Percentiles rank a stretch among this genome's conserved stretches.
These are phyloP conservation scores for Cassiopea andromeda DNA, from an alignment of 30 jellyfish, hydroid and myxozoan genomes.

Conservation along the genomic window DNA sequence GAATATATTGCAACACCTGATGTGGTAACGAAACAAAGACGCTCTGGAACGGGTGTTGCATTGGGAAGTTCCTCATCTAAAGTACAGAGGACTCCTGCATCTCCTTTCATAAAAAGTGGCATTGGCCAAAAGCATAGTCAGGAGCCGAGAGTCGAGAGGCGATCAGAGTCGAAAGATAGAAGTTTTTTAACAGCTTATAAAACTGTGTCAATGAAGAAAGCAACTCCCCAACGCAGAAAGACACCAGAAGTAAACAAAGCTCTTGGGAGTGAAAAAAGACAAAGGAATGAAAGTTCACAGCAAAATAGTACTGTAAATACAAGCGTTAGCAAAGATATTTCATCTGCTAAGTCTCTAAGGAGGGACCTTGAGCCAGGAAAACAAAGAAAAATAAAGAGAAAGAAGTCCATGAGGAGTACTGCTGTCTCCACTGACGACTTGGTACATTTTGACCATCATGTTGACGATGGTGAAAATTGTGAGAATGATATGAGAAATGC, in stretches of 20 bases:
- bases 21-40: no score
- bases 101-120: no score
- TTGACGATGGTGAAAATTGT: not conserved
- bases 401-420: not conserved
- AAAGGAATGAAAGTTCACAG: not conserved
- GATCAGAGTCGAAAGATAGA: no score
- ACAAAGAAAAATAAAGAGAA: not conserved
- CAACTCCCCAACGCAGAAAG: not conserved
- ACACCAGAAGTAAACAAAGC: not conserved
- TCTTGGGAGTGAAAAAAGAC: not conserved
- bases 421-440: slow-evolving; percentile 7
- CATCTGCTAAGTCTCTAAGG: not conserved
- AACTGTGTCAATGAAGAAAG: no score
- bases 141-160: no score
- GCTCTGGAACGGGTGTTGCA: no score
- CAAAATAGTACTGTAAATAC: not conserved
- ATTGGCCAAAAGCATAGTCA: no score
- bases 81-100: no score
- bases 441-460: not conserved
- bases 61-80: no score
- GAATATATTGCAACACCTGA: no score
- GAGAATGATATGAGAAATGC: not conserved
- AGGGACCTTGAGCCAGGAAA: not conserved
- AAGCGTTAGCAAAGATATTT: not conserved
- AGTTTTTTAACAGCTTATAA: no score